Evolutionary conservation across 2,888 invertebrate genomes (phyloP), one percentile per base, ranked within the genome.

Genomic region (Eurois occulta): DNA sequence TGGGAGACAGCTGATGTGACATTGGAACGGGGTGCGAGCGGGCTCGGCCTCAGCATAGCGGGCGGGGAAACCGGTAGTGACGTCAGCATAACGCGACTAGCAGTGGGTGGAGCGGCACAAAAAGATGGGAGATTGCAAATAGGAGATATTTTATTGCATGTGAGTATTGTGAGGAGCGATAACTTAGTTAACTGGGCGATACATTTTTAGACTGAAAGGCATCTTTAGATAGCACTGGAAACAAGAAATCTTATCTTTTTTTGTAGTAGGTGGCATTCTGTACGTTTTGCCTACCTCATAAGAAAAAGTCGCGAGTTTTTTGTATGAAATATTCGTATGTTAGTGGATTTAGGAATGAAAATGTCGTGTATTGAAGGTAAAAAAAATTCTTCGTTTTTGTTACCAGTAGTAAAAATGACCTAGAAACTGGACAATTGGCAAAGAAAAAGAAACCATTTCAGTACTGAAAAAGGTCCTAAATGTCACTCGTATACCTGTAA

Each of bases 11-110:
- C 99, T 95, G 99, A 99, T 94, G 99, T 99, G 91, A 97, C 98
- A 79, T 96, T 99, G 95, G 99, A 99, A 95, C 97, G 99, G 88
- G 98, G 98, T 69, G 97, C 98, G 74, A 98, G 98, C 71, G 99
- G 99, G 11, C 97, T 99, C 86, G 99, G 99, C 16, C 99, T 99
- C 95, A 99, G 99, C 93, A 99, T 99, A 97, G 99, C 99, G 86
- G 99, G 99, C 75, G 99, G 99, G 62, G 99, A 99, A 96, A 98
- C 98, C 87, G 99, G 99, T 87, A 98, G 99, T 87, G 98, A 99
- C 94, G 99, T 99, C 96, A 99, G 99, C 97, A 99, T 99, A 95
- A 99, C 99, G 79, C 99, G 99, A 96, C 97, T 99, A 92, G 99
- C 99, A 92, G 97, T 98, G 13, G 98, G 99, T 68, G 99, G 99